Base-by-base conservation (phyloP, 2,888 invertebrate species). In the Colletes collaris region DNA sequence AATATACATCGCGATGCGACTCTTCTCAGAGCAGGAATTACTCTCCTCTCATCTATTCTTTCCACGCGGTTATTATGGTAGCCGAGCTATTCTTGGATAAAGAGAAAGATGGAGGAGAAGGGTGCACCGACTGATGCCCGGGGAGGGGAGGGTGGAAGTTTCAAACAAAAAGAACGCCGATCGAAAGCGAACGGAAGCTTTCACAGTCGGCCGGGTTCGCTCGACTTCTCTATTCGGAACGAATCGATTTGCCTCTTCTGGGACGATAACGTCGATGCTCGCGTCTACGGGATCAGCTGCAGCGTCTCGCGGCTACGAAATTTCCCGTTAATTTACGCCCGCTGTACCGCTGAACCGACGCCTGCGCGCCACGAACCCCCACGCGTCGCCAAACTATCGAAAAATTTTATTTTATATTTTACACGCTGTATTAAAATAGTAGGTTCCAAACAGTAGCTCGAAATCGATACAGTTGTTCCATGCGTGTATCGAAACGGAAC, bases 21-120 rank as follows among this genome's bases (percentile, higher is more conserved):
- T 84, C 72, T 77, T 72, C 71, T 64, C 79, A 40, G 67, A 82
- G 62, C 77, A 79, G 74, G 76, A 86, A 85, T 87, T 83, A 87
- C 80, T 79, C 73, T 74, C 64, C 67, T 81, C 81, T 76, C 86
- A 40, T 84, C 81, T 78, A 87, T 86, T 86, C 84, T 86, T 76
- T 84, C 79, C 67, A 76, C 75, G 78, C 81, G 82, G 84, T 86
- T 86, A 87, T 86, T 86, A 86, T 76, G 76, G 79, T 73, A 79
- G 80, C 70, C 70, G 60, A 70, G 84, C 84, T 82, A 86, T 84
- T 87, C 82, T 84, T 56, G 77, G 69, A 53, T 63, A 70, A 66
- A 69, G 75, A 67, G 73, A 56, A 69, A 76, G 76, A 74, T 13
- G 35, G 46, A 55, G 69, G 40, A 44, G 53, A 44, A 53, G 44